Evolutionary conservation across 2,888 invertebrate species (phyloP).

Genomic region (Melikaiella ostensackeni): DNA sequence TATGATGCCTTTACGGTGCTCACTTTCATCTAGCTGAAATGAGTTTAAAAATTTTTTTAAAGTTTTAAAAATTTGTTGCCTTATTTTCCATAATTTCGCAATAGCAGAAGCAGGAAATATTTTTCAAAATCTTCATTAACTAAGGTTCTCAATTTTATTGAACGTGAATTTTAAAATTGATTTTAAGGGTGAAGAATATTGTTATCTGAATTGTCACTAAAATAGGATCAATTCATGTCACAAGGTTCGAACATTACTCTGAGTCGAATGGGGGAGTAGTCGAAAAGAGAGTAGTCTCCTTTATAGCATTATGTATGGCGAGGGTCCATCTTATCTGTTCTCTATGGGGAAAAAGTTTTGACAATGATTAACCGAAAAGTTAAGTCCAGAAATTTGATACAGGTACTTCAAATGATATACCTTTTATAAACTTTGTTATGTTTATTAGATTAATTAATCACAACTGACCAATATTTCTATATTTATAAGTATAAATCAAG

Average conservation of each 20-base stretch:
- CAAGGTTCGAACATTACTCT: neutral
- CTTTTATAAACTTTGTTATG: neutral
- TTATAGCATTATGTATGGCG: slow-evolving; percentile 66
- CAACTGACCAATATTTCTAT: too few relatives aligned
- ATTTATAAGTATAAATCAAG: too few relatives aligned
- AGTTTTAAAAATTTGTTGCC: too few relatives aligned
- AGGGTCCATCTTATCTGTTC: slow-evolving; percentile 58
- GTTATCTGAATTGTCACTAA: neutral
- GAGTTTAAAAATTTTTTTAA: too few relatives aligned
- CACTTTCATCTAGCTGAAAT: too few relatives aligned
- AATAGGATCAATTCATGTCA: too few relatives aligned
- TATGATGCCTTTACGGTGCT: too few relatives aligned
- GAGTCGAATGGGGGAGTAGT: slow-evolving; percentile 56
- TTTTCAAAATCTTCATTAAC: too few relatives aligned
- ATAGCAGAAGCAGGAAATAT: too few relatives aligned
- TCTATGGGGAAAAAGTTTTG: slow-evolving; percentile 69
- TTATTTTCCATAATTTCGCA: too few relatives aligned
- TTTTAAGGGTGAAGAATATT: neutral
- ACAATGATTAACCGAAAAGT: slow-evolving; percentile 70
- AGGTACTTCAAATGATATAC: slow-evolving; percentile 44
- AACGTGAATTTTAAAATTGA: neutral
- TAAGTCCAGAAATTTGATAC: slow-evolving; percentile 57
- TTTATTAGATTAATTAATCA: neutral
- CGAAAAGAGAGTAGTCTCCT: slow-evolving; percentile 63
- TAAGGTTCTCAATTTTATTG: neutral